These are phyloP conservation scores for Actinia equina DNA, from an alignment of 64 coral and sea anemone genomes.

Conservation along the genomic window DNA sequence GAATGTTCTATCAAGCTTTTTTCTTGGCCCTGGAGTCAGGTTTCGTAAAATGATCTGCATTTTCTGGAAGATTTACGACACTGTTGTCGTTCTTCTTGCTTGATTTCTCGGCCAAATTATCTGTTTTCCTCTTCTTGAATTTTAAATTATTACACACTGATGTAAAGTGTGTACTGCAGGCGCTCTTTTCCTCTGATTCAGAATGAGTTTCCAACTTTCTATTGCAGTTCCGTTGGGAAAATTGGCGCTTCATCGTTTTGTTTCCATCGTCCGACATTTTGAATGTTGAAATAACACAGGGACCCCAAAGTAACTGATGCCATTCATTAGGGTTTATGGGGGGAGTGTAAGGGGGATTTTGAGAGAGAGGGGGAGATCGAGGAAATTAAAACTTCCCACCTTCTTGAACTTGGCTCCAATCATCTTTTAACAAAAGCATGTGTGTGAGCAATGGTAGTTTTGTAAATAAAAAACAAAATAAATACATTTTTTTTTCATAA, in stretches of 20 bases:
- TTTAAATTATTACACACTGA: background rate
- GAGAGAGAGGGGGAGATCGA: no score
- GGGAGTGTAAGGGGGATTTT: no score
- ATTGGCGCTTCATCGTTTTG: background rate
- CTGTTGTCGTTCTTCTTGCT: background rate
- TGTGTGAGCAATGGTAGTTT: no score
- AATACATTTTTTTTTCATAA: no score
- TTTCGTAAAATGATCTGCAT: background rate
- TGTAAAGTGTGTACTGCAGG: conserved; percentile 34
- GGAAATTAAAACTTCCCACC: no score
- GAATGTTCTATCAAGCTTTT: conserved; percentile 57
- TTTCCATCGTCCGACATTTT: conserved; percentile 35
- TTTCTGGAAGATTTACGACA: background rate
- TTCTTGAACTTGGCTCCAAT: no score
- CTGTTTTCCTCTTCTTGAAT: background rate
- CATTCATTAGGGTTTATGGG: no score
- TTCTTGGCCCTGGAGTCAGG: background rate
- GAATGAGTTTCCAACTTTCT: background rate
- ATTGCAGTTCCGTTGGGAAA: background rate
- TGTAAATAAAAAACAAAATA: no score
- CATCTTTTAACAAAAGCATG: no score
- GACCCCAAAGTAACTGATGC: background rate
- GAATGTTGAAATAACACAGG: background rate
- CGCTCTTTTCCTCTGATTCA: background rate
- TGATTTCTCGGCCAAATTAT: background rate